Evolutionary conservation across 2,797 vertebrate genomes (phyloP).

Genomic region (Silurus aristotelis): DNA sequence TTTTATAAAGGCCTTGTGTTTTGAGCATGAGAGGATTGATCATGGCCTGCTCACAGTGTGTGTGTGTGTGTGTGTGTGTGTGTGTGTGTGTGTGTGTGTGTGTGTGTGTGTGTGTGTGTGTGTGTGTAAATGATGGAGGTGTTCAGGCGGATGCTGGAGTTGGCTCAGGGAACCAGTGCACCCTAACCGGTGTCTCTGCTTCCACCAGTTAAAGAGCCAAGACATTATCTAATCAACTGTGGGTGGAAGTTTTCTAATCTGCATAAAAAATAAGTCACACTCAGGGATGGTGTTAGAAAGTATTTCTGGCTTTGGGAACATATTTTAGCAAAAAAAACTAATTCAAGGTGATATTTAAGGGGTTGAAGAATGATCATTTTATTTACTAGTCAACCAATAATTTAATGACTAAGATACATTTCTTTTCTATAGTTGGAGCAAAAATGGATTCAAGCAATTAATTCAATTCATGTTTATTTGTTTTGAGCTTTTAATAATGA

Average conservation of each 20-base stretch:
- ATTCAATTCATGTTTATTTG: no score
- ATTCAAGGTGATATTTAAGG: neutral
- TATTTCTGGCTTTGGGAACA: conserved; percentile 8
- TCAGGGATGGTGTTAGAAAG: neutral
- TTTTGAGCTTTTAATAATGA: no score
- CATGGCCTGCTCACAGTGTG: conserved; percentile 16
- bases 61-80: no score
- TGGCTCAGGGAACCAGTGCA: conserved; percentile 12
- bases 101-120: neutral
- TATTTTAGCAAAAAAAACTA: neutral
- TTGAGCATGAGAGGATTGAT: conserved; percentile 44
- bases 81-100: no score
- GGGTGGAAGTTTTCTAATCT: conserved; percentile 27
- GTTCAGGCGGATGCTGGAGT: conserved; percentile 2
- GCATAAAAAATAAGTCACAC: neutral
- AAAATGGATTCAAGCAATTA: no score
- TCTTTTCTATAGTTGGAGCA: neutral
- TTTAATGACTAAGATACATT: neutral
- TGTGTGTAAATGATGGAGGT: conserved; percentile 25
- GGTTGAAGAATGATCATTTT: neutral
- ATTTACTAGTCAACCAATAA: neutral
- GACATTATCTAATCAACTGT: conserved; percentile 29
- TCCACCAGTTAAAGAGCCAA: conserved; percentile 1
- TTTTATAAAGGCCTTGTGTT: conserved; percentile 42
- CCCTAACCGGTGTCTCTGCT: neutral